Evolutionary conservation across 2,113 vertebrate genomes (phyloP), one percentile per base, ranked within the genome.

Genomic region (Acinonyx jubatus): DNA sequence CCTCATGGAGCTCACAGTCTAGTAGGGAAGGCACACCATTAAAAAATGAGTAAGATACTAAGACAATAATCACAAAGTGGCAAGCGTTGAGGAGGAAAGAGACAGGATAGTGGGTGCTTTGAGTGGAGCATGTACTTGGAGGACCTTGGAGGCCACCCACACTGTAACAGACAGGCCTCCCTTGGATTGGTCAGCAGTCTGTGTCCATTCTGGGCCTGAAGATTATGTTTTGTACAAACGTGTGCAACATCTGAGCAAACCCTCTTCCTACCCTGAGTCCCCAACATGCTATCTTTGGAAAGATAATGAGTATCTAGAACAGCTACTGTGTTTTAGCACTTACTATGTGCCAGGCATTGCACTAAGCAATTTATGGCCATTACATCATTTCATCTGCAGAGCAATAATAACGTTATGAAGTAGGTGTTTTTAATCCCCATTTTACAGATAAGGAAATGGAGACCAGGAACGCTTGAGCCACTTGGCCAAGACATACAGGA

Each of bases 361-460:
- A 41, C 91, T 79, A 71, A 97, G 97, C 96, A 91, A 97, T 91
- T 97, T 94, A 89, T 93, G 96, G 52, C 94, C 94, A 95, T 98
- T 84, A 97, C 91, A 95, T 97, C 96, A 94, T 95, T 95, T 91
- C 88, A 74, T 95, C 96, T 4, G 25, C 76, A 91, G 76, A 95
- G 78, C 94, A 96, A 94, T 96, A 95, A 97, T 91, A 86, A 91
- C 1, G 1, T 85, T 76, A 94, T 86, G 66, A 96, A 78, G 76
- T 63, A 41, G 91, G 81, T 94, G 76, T 91, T 95, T 98, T 95
- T 48, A 94, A 95, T 95, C 85, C 96, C 96, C 96, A 95, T 97
- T 98, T 93, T 92, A 95, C 94, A 97, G 98, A 97, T 71, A 31
- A 97, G 78, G 85, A 96, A 95, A 57, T 63, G 68, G 81, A 97